Base-by-base conservation (phyloP, 92 coral and sea anemone species). In the Zoanthus solanderi region DNA sequence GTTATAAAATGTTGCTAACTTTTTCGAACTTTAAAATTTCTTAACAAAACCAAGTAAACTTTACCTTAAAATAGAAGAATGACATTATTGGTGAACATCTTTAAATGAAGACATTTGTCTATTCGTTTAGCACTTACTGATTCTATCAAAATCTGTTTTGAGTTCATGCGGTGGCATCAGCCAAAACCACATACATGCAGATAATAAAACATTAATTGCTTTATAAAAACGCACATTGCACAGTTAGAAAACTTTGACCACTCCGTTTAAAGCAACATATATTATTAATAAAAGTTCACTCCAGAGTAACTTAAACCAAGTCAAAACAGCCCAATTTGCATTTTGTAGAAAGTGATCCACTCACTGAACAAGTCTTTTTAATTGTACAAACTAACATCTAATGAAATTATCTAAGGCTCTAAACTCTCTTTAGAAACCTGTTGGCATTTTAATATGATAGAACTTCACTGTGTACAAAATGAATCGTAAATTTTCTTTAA, bases 1-100 rank as follows among this genome's bases (percentile, higher is more conserved):
- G 85, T 60, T 81, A 57, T 46, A 65, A 46, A 63, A 18, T 81
- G 74, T 81, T 63, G 63, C 13, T 53, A 31, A 46, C 74, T 13
- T 4, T 47, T 67, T 63, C 2, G 37, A 72, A 9, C 67, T 66
- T 23, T 16, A 23, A 66, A 81, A 47, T 10, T 23, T n/a, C 16
- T 81, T 14, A 18, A 44, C 1, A 47, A 80, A 45, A 63, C 68
- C 45, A 31, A 53, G 45, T 28, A 14, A 53, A 14, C 30, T 54
- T 31, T 54, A 53, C 29, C 31, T 54, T 12, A 53, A 32, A 16
- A 48, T 4, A 54, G 28, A 30, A 77, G 37, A 77, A 29, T 5
- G 45, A 4, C 4, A 30, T 54, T 53, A 0, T 23, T 52, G 13
- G 30, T 7, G 46, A 52, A 42, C 82, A 77, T 77, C 28, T 54